These are phyloP conservation scores for Psittacula echo DNA, from an alignment of 2,797 vertebrate genomes.

Conservation along the genomic window DNA sequence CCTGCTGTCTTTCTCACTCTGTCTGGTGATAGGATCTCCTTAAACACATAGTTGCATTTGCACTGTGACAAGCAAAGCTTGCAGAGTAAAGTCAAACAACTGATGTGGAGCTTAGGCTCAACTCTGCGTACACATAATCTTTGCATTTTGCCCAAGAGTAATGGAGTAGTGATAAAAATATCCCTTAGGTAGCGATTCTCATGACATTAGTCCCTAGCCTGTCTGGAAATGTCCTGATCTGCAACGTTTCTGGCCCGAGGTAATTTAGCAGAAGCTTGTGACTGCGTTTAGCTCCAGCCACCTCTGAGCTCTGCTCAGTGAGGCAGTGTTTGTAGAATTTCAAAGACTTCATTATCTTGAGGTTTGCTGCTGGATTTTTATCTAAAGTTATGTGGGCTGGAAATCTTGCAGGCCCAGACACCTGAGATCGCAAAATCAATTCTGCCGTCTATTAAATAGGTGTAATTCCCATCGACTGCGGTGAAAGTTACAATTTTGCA, in stretches of 20 bases:
- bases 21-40: constrained; percentile 6
- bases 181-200: constrained; percentile 31
- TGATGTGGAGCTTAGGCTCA: not conserved
- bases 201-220: constrained; percentile 12
- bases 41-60: not conserved
- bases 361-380: constrained; percentile 46
- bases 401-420: constrained; percentile 36
- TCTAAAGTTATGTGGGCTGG: constrained; percentile 32
- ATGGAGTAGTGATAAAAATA: not conserved
- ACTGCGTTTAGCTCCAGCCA: not conserved
- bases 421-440: constrained; percentile 53
- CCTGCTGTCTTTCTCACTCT: constrained; percentile 22
- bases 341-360: constrained; percentile 36
- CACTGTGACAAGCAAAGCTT: constrained; percentile 4
- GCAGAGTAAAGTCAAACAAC: constrained; percentile 7
- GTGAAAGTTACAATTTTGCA: constrained; percentile 4
- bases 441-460: constrained; percentile 40
- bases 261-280: constrained; percentile 37
- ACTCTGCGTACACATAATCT: not conserved
- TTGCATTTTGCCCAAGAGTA: constrained; percentile 38
- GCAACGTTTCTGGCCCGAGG: not conserved
- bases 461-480: constrained; percentile 43
- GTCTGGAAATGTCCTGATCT: constrained; percentile 20
- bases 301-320: not conserved
- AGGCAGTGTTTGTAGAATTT: constrained; percentile 40